Conservation (phyloP, 1,140 invertebrate species). For the Bombus consobrinus region DNA sequence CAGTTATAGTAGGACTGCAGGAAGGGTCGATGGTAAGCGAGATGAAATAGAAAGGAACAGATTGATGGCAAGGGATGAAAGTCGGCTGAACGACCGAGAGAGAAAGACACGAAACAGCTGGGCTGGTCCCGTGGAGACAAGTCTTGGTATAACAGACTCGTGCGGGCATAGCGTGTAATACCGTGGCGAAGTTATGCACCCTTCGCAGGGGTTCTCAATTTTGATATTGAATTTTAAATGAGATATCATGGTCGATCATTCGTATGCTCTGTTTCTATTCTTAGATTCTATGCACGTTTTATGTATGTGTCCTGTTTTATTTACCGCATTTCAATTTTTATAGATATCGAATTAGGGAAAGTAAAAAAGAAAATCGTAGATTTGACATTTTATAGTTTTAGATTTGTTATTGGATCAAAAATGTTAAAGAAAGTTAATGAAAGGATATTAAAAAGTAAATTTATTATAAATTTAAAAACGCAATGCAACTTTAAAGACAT, state of each 20-base stretch:
- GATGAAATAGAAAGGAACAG: constrained; percentile 64
- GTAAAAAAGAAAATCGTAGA: no score
- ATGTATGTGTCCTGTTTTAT: not conserved
- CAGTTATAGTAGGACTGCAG: not conserved
- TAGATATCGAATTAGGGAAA: no score
- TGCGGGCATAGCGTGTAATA: constrained; percentile 61
- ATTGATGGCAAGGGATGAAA: constrained; percentile 65
- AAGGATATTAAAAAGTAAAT: no score
- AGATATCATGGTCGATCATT: not conserved
- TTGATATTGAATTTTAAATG: not conserved
- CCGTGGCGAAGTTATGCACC: constrained; percentile 65
- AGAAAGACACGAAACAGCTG: constrained; percentile 75
- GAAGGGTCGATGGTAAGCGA: constrained; percentile 59
- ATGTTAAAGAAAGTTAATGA: not conserved
- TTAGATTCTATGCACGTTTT: not conserved
- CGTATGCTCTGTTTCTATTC: no score
- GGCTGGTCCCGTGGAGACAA: constrained; percentile 71
- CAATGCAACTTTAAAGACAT: no score
- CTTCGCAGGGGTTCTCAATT: constrained; percentile 71
- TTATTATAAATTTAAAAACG: no score
- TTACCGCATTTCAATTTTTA: no score
- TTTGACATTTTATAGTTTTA: no score
- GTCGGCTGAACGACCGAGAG: constrained; percentile 40
- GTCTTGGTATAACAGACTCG: constrained; percentile 66
- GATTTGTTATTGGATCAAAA: not conserved